Percentiles rank a stretch among this genome's conserved stretches.
phyloP scores from a whole-genome alignment of 2,797 vertebrate genomes.

The Phalanger gymnotis region DNA sequence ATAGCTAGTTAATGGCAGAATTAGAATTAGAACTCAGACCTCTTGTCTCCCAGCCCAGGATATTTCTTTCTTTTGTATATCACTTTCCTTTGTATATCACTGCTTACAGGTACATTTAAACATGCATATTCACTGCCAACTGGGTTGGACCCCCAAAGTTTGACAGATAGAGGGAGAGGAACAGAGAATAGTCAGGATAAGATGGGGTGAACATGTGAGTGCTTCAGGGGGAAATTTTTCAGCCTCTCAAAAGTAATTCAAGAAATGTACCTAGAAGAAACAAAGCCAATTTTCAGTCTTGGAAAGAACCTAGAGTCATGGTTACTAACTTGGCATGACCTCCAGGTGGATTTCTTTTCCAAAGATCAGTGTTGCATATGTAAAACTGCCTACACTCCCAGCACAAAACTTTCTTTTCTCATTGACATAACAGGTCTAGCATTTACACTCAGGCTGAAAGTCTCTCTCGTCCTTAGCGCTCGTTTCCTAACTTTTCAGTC shows the following conservation, averaged over 20 bases:
- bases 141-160: neutral
- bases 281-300: neutral
- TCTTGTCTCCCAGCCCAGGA: neutral
- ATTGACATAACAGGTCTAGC: neutral
- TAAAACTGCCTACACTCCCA: neutral
- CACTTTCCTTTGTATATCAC: slow-evolving; percentile 8
- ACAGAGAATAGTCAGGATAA: neutral
- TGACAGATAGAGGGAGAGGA: neutral
- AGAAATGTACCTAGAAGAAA: neutral
- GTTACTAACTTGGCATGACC: neutral
- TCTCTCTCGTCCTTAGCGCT: neutral
- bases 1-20: neutral
- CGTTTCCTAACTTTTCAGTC: neutral
- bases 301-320: neutral
- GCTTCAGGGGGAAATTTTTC: neutral
- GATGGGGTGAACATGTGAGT: neutral
- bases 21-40: neutral
- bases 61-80: slow-evolving; percentile 15
- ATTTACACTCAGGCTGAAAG: neutral
- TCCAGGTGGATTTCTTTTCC: neutral
- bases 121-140: neutral
- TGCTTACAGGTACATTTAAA: neutral
- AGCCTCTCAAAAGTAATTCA: slow-evolving; percentile 6
- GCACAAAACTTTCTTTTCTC: neutral
- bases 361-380: neutral